These are phyloP conservation scores for Galago senegalensis DNA, from an alignment of 2,797 vertebrate genomes.

Conservation along the genomic window DNA sequence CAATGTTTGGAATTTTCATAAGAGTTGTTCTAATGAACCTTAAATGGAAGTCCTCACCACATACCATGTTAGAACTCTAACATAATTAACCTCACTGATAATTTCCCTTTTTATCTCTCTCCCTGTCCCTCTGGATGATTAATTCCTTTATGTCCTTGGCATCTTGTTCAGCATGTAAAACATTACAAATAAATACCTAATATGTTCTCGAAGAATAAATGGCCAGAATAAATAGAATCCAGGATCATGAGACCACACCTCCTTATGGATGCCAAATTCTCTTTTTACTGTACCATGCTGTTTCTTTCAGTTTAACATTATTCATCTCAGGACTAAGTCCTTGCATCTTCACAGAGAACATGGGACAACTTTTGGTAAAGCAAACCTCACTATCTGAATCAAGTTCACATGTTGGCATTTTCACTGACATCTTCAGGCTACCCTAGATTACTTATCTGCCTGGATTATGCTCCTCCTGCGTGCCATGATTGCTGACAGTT, in stretches of 20 bases:
- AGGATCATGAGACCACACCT: neutral
- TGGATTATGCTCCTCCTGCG: neutral
- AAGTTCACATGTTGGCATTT: neutral
- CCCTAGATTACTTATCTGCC: neutral
- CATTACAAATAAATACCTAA: neutral
- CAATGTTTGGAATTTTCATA: neutral
- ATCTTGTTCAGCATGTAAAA: neutral
- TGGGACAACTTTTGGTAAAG: neutral
- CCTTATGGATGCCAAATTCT: neutral
- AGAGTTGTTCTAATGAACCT: neutral
- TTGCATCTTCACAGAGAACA: neutral
- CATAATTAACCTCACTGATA: neutral
- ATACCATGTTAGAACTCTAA: neutral
- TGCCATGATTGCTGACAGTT: neutral
- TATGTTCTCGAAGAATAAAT: neutral
- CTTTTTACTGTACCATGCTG: neutral
- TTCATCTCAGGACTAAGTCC: neutral
- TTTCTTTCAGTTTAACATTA: neutral
- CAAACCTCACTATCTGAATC: neutral
- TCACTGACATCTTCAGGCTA: neutral
- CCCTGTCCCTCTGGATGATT: neutral
- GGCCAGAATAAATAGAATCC: neutral
- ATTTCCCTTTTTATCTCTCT: neutral
- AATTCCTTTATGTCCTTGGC: neutral
- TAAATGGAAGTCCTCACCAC: neutral